Evolutionary conservation across 1,140 invertebrate species (phyloP).

Genomic region (Episyrphus balteatus): DNA sequence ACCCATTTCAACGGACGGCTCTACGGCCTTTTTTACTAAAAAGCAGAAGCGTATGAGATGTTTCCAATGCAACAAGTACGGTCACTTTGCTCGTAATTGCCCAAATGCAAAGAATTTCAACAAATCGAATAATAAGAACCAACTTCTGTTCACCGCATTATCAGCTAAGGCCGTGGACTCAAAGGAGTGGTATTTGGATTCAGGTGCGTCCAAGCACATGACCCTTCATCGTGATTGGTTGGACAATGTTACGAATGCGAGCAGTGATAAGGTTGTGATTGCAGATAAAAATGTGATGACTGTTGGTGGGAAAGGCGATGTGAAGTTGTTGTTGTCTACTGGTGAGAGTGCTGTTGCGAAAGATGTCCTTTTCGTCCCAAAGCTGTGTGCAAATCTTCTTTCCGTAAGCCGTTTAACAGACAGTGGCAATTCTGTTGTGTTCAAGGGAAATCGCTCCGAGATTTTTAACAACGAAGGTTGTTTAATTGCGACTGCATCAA

Average conservation of each 20-base stretch:
- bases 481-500: constrained; percentile 12
- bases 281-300: neutral
- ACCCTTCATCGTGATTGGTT: neutral
- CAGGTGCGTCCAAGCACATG: constrained; percentile 4
- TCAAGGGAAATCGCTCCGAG: constrained; percentile 16
- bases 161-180: too few relatives aligned
- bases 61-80: too few relatives aligned
- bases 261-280: neutral
- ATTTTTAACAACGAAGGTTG: constrained; percentile 16
- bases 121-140: neutral
- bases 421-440: constrained; percentile 17
- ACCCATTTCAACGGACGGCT: neutral
- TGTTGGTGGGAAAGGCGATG: neutral
- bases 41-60: neutral
- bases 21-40: too few relatives aligned
- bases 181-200: constrained; percentile 5
- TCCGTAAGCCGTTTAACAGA: constrained; percentile 10
- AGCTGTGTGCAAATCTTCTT: constrained; percentile 10
- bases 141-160: too few relatives aligned
- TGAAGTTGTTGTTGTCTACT: neutral
- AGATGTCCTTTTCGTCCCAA: constrained; percentile 6
- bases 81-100: too few relatives aligned
- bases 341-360: neutral
- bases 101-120: constrained; percentile 5
- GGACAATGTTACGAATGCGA: neutral